Conservation (phyloP, 2,797 vertebrate species). For the Prunella strophiata region DNA sequence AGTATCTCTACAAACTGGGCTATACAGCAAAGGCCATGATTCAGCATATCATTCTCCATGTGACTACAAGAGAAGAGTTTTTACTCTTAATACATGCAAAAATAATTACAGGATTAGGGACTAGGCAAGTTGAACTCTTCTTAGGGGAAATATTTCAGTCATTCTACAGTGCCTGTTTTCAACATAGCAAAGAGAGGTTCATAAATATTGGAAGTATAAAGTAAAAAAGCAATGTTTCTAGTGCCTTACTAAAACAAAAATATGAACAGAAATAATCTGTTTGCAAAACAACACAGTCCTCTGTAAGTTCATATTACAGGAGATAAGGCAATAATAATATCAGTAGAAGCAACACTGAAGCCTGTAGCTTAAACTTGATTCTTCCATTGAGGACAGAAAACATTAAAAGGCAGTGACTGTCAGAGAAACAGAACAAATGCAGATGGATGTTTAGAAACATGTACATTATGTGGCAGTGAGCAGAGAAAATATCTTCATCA, state of each 20-base stretch:
- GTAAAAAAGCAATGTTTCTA: not conserved
- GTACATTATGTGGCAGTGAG: not conserved
- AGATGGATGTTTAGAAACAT: not conserved
- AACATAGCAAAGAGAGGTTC: not conserved
- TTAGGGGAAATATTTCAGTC: not conserved
- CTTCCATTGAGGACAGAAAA: not conserved
- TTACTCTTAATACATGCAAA: not conserved
- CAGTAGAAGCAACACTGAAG: not conserved
- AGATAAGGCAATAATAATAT: not conserved
- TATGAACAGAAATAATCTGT: not conserved
- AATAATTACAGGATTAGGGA: constrained; percentile 20
- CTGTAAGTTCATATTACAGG: not conserved
- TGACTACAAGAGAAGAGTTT: not conserved
- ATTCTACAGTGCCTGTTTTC: not conserved
- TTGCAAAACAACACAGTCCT: not conserved
- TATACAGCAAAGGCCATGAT: not conserved
- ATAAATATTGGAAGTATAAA: not conserved
- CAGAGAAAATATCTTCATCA: not conserved
- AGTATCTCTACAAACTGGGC: not conserved
- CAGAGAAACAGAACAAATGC: constrained; percentile 28
- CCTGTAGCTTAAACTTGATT: not conserved
- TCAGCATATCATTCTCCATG: not conserved
- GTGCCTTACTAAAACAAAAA: not conserved
- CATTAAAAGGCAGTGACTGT: not conserved
- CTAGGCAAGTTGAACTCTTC: not conserved